Percentiles rank a stretch among this genome's conserved stretches.
Evolutionary conservation across 2,888 invertebrate species (phyloP).

Genomic region (Atethmia centrago): DNA sequence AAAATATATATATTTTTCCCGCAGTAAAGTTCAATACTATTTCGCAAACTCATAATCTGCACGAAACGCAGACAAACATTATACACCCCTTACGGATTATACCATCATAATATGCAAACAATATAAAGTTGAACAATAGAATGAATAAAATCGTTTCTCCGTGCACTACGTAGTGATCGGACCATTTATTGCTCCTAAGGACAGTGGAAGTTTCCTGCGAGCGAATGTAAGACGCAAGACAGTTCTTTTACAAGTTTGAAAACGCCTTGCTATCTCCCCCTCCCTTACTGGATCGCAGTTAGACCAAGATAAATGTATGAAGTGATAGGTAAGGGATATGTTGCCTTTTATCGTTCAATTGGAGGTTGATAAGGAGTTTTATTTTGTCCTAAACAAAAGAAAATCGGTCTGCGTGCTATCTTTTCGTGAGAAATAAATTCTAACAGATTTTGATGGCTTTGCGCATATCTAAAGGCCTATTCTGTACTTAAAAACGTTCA

Average conservation of each 20-base stretch:
- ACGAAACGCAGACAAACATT: constrained; percentile 4
- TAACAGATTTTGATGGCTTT: background rate
- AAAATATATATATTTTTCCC: background rate
- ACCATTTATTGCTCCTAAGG: constrained; percentile 86
- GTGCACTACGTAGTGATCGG: constrained; percentile 80
- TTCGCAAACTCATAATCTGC: background rate
- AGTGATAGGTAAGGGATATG: constrained; percentile 58
- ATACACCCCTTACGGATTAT: constrained; percentile 8
- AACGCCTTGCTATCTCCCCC: constrained; percentile 75
- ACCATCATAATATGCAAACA: constrained; percentile 44
- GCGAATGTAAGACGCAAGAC: constrained; percentile 79
- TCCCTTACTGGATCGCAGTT: constrained; percentile 57
- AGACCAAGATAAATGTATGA: constrained; percentile 63
- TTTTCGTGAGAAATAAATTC: background rate
- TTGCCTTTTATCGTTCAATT: constrained; percentile 53
- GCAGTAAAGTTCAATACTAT: background rate
- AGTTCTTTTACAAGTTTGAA: constrained; percentile 87
- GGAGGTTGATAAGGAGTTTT: constrained; percentile 27
- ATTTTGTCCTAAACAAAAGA: constrained; percentile 1
- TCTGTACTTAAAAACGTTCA: background rate
- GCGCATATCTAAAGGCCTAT: no score
- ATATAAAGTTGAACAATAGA: constrained; percentile 67
- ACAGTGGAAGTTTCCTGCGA: constrained; percentile 84
- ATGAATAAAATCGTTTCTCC: constrained; percentile 79
- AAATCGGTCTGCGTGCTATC: background rate